Evolutionary conservation across 1,140 invertebrate genomes (phyloP).

Genomic region (Drosophila guanche): DNA sequence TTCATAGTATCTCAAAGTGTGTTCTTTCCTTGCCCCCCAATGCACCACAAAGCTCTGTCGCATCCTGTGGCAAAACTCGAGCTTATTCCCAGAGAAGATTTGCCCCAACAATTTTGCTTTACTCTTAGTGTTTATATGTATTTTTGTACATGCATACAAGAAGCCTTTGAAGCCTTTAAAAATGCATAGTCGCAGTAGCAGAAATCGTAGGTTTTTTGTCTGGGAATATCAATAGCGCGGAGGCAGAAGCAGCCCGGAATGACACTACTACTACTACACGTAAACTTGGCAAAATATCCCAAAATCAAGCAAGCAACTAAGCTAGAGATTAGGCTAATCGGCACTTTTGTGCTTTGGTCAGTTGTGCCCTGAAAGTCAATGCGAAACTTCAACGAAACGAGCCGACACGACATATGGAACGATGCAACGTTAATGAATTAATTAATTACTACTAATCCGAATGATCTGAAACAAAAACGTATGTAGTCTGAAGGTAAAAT

Average conservation of each 20-base stretch:
- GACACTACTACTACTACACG: constrained; percentile 8
- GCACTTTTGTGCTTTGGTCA: constrained; percentile 57
- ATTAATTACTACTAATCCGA: not conserved
- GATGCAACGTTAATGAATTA: constrained; percentile 15
- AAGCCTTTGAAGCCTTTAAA: constrained; percentile 39
- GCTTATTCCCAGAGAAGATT: constrained; percentile 2
- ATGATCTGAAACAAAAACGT: constrained; percentile 14
- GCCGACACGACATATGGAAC: constrained; percentile 6
- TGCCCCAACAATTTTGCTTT: not conserved
- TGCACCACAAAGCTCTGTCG: not conserved
- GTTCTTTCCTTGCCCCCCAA: constrained; percentile 29
- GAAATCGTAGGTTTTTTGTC: constrained; percentile 14
- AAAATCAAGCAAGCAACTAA: constrained; percentile 4
- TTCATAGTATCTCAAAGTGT: constrained; percentile 39
- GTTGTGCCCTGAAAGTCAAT: not conserved
- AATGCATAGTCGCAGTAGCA: constrained; percentile 9
- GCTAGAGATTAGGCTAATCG: constrained; percentile 43
- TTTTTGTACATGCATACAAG: constrained; percentile 46
- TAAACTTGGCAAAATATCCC: not conserved
- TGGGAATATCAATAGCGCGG: constrained; percentile 8
- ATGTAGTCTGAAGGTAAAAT: constrained; percentile 24
- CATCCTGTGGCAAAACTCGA: constrained; percentile 7
- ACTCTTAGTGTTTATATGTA: constrained; percentile 32
- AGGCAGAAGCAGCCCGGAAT: not conserved
- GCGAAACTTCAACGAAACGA: constrained; percentile 27